Evolutionary conservation across 2,113 vertebrate species (phyloP).

Genomic region (Pteruthius melanotis): DNA sequence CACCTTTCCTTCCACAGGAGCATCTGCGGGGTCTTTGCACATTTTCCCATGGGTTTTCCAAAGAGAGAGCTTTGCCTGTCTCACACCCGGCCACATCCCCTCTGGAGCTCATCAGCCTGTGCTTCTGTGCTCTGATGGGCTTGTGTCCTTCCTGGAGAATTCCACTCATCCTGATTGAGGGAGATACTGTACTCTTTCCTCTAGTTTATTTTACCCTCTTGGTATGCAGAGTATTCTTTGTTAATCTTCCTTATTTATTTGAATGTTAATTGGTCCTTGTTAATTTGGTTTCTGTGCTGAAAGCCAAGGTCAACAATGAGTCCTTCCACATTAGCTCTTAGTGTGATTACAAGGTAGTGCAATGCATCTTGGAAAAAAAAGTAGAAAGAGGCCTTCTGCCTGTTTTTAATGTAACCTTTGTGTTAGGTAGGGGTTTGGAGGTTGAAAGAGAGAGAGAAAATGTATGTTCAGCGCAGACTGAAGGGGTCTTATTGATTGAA

Average conservation of each 20-base stretch:
- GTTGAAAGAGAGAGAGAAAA: background rate
- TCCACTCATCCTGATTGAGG: background rate
- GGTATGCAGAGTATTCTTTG: slow-evolving; percentile 47
- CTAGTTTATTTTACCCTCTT: slow-evolving; percentile 2
- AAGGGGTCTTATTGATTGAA: slow-evolving; percentile 22
- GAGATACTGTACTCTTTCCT: background rate
- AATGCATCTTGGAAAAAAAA: slow-evolving; percentile 26
- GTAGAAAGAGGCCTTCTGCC: background rate
- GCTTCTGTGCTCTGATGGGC: background rate
- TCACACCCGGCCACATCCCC: fast-evolving
- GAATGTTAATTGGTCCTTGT: slow-evolving; percentile 69
- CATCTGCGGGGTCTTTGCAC: background rate
- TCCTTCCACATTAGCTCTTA: slow-evolving; percentile 41
- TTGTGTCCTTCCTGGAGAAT: background rate
- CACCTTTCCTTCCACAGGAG: background rate
- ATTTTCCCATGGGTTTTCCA: background rate
- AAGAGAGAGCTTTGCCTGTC: background rate
- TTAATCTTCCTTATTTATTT: slow-evolving; percentile 62
- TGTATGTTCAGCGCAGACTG: background rate
- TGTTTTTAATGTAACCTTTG: slow-evolving; percentile 28
- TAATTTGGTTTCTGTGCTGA: slow-evolving; percentile 60
- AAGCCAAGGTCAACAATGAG: slow-evolving; percentile 53
- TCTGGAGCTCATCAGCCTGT: background rate
- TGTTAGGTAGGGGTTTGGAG: slow-evolving; percentile 22
- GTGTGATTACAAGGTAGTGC: slow-evolving; percentile 32